Percentiles rank a stretch among this genome's conserved stretches.
phyloP scores from a whole-genome alignment of 2,113 vertebrate species.

The Sebastes fasciatus region DNA sequence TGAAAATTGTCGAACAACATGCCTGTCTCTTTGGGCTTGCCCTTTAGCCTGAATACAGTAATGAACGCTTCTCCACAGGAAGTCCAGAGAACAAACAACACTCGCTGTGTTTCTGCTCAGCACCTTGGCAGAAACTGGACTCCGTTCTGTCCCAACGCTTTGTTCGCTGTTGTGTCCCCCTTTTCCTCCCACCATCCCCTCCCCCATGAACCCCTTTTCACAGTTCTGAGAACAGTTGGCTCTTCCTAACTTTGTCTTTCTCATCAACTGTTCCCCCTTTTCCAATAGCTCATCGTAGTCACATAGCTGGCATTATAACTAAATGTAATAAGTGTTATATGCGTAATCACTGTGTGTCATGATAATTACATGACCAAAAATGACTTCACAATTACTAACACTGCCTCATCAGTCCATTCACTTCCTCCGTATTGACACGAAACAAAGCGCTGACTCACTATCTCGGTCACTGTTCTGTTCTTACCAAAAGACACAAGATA shows the following conservation, averaged over 20 bases:
- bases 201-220: not conserved
- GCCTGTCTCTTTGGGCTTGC: constrained; percentile 34
- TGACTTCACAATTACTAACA: not conserved
- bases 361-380: constrained; percentile 3
- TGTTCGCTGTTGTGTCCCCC: constrained; percentile 38
- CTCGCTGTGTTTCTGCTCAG: constrained; percentile 48
- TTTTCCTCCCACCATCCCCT: not conserved
- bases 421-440: constrained; percentile 2
- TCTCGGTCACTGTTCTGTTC: not conserved
- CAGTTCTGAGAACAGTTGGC: constrained; percentile 24
- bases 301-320: not conserved
- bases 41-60: constrained; percentile 58
- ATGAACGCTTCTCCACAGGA: constrained; percentile 57
- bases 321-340: not conserved
- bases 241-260: not conserved
- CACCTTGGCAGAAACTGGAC: constrained; percentile 54
- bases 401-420: not conserved
- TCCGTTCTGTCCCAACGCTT: constrained; percentile 42
- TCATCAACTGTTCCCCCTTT: not conserved
- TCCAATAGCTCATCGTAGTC: not conserved
- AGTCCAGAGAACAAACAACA: constrained; percentile 55
- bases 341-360: not conserved
- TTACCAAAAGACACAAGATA: not conserved
- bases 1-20: constrained; percentile 41
- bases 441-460: constrained; percentile 30